Base-by-base conservation (phyloP, 2,888 invertebrate genomes). In the Stratiomys singularior region DNA sequence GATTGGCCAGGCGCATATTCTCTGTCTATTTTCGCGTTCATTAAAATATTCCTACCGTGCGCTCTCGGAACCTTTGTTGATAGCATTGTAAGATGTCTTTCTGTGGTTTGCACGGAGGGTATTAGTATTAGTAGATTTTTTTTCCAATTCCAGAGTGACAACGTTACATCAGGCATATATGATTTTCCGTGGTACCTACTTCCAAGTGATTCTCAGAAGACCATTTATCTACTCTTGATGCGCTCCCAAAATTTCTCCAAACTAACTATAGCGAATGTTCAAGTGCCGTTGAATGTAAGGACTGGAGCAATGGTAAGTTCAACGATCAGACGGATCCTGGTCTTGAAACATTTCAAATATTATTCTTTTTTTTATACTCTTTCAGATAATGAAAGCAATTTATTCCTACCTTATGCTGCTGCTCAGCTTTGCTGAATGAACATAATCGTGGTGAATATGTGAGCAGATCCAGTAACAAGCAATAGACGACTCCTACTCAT, bases 361-460 rank as follows among this genome's bases (percentile, higher is more conserved):
- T 23, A 0, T 60, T 60, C 23, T 60, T 56, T 11, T 7, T 18
- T n/a, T 15, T 15, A 11, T 56, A n/a, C 27, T 37, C 11, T 66
- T 66, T 37, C 44, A 66, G 66, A 66, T 66, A n/a, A 44, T 66
- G 66, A 66, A 66, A 37, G 44, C 66, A 7, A 44, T 66, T 37
- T 66, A 66, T 44, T 66, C 66, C 21, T 66, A 66, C 13, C 23
- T 66, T 2, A 66, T 66, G 66, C 11, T 66, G 7, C 66, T 66
- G 1, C 66, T 66, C 11, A 66, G 23, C 15, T 66, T 66, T 60
- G 52, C 15, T 13, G 52, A 52, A 13, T 52, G 52, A 52, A 52
- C 37, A 37, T 5, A 37, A 5, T 37, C 5, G 5, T 37, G 3
- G 5, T 37, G 9, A 37, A 37, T 37, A 37, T 37, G n/a, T n/a